A percentile compares a stretch with the other conserved stretches of the same genome.
Conservation (phyloP, 1,140 invertebrate species). For the Platyscapa corneri region DNA sequence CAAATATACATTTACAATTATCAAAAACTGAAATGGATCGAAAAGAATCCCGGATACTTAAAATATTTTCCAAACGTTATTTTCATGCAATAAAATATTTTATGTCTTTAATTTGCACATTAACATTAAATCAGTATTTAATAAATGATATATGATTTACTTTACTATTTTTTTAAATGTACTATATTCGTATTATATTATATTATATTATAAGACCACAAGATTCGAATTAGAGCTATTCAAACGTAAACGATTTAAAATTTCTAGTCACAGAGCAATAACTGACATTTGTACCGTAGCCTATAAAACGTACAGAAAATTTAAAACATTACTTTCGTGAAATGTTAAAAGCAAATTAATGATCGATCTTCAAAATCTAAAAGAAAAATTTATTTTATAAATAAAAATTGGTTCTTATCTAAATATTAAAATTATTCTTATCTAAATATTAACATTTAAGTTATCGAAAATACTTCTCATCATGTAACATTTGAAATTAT, state of each 20-base stretch:
- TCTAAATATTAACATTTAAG: no score
- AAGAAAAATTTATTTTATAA: not conserved
- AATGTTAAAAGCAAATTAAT: not conserved
- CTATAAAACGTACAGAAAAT: not conserved
- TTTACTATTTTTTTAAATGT: not conserved
- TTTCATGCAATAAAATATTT: no score
- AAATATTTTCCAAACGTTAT: no score
- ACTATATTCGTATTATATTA: not conserved
- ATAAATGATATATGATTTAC: not conserved
- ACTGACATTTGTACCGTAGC: not conserved
- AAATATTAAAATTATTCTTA: not conserved
- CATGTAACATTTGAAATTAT: no score
- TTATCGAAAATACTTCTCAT: no score
- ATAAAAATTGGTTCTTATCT: not conserved
- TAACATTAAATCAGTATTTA: no score
- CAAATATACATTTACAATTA: not conserved
- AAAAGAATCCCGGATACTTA: no score
- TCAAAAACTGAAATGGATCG: not conserved
- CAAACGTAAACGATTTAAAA: not conserved
- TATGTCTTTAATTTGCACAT: not conserved
- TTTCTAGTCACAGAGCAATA: not conserved
- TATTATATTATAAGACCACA: not conserved
- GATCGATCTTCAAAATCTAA: not conserved
- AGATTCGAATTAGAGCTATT: not conserved
- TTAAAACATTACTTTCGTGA: not conserved